Evolutionary conservation across 2,888 invertebrate species (phyloP).

Genomic region (Punctoribates punctum): DNA sequence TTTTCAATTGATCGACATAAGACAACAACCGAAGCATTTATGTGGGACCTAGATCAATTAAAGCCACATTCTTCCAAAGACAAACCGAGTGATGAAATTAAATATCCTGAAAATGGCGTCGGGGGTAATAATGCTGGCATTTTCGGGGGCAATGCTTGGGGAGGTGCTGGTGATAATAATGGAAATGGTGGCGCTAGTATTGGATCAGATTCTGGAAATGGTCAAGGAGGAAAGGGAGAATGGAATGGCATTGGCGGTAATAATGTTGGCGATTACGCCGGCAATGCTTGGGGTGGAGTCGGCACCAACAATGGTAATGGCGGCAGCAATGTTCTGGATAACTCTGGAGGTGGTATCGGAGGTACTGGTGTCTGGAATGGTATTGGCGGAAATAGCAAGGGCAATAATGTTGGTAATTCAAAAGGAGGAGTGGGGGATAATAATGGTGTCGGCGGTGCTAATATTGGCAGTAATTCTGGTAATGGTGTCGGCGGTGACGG

Average conservation of each 20-base stretch:
- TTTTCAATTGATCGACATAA: not conserved
- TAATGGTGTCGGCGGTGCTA: not conserved
- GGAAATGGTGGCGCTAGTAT: constrained; percentile 9
- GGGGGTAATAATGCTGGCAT: constrained; percentile 8
- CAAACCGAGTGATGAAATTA: not conserved
- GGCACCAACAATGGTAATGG: not conserved
- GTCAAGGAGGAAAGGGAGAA: not conserved
- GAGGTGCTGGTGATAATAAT: constrained; percentile 21
- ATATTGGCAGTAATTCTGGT: not conserved
- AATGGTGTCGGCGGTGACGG: not conserved
- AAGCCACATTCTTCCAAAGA: not conserved
- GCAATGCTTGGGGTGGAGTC: constrained; percentile 8
- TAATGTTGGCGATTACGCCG: not conserved
- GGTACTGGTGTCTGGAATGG: not conserved
- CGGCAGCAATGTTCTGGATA: not conserved
- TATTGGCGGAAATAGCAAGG: not conserved
- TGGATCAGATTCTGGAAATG: constrained; percentile 12
- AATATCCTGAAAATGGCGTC: constrained; percentile 22
- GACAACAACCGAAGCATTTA: not conserved
- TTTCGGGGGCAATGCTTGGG: constrained; percentile 21
- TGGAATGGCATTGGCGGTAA: not conserved
- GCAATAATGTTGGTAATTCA: not conserved
- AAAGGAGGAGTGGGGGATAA: not conserved
- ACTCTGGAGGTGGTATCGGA: not conserved
- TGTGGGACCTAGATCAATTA: not conserved